Evolutionary conservation across 2,888 invertebrate species (phyloP), one percentile per base, ranked within the genome.

Genomic region (Leistus spinibarbis): DNA sequence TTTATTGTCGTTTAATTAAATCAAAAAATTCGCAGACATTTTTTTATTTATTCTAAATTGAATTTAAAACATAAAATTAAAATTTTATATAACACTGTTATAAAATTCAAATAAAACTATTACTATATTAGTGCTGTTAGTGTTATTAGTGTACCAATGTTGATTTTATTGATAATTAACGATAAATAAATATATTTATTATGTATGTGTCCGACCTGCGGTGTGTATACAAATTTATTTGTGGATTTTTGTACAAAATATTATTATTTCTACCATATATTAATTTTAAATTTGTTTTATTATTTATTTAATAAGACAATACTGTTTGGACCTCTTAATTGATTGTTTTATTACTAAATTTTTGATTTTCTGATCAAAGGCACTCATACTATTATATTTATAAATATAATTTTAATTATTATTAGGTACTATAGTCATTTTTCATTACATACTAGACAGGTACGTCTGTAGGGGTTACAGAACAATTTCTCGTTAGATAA

Each of bases 321-420:
- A 60, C 60, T 60, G 60, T 60, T 60, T 60, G 60, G 60, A 60
- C 60, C 60, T 60, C 60, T 60, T 60, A 60, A 60, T 60, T 20
- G 40, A 40, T 40, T 40, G 40, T 40, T 40, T n/a, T 40, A 40
- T 40, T 7, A 20, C 60, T 60, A 60, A 3, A 9, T 16, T 19
- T 60, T 22, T 60, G 60, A 20, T 60, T 19, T 60, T 60, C 60
- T 16, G 60, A 19, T 60, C 60, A 60, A 60, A 60, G 60, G 60
- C 60, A 60, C 60, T 60, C 60, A 19, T 60, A 20, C 60, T 60
- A 60, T 16, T 60, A 60, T 40, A 40, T 40, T 40, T 10, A 40
- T 40, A 40, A 10, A 40, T 10, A 40, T 40, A 40, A 40, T 40
- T 40, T 40, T 10, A 40, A 40, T 40, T 40, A 40, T 1, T 40